Evolutionary conservation across 2,113 vertebrate genomes (phyloP).

Genomic region (Cygnus atratus): DNA sequence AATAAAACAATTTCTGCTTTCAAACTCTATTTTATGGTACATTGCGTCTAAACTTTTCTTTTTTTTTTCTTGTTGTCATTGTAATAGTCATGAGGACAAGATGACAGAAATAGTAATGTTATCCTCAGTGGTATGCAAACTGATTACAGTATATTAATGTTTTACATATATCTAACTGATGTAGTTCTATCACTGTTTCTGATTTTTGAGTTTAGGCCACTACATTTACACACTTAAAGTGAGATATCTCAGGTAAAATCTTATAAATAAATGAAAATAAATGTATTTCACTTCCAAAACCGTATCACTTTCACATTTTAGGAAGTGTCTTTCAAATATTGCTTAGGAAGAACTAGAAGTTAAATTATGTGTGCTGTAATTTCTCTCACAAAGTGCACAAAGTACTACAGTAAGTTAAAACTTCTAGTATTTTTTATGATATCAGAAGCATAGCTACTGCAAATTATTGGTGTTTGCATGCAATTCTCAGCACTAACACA

Average conservation of each 20-base stretch:
- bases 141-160: not conserved
- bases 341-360: not conserved
- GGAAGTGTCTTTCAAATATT: not conserved
- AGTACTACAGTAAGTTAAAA: not conserved
- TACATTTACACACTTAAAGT: not conserved
- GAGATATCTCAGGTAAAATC: not conserved
- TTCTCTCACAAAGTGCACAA: not conserved
- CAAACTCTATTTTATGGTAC: not conserved
- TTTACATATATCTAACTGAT: not conserved
- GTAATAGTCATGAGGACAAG: not conserved
- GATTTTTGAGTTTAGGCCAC: not conserved
- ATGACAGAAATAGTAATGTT: not conserved
- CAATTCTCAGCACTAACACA: not conserved
- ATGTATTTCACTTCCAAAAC: not conserved
- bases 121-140: not conserved
- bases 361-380: accelerated
- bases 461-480: not conserved
- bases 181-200: not conserved
- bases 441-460: not conserved
- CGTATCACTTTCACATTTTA: not conserved
- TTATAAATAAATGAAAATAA: not conserved
- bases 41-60: not conserved
- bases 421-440: not conserved
- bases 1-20: conserved; percentile 4
- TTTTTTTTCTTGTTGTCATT: not conserved